Percentiles rank a stretch among this genome's conserved stretches.
These are phyloP conservation scores for Scaptodrosophila latifasciaeformis DNA, from an alignment of 2,888 invertebrate species.

Conservation along the genomic window DNA sequence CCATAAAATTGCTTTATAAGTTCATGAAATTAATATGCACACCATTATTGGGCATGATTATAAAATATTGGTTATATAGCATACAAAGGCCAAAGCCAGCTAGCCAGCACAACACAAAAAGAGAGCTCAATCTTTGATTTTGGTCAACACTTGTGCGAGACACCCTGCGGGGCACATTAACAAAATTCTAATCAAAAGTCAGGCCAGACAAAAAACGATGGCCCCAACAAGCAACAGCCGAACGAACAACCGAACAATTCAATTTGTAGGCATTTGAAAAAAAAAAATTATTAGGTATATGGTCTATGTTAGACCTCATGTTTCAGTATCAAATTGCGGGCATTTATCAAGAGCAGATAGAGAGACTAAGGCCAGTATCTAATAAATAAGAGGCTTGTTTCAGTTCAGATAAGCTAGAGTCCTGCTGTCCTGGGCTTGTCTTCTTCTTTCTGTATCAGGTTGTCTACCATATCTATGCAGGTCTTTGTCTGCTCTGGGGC, in stretches of 20 bases:
- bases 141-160: conserved; percentile 43
- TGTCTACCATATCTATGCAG: no score
- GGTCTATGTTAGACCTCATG: no score
- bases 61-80: conserved; percentile 64
- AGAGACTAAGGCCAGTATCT: conserved; percentile 24
- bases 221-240: conserved; percentile 7
- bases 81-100: conserved; percentile 42
- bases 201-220: conserved; percentile 6
- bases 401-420: conserved; percentile 16
- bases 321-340: conserved; percentile 57
- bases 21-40: conserved; percentile 64
- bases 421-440: conserved; percentile 14
- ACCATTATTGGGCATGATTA: conserved; percentile 67
- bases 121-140: conserved; percentile 45
- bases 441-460: conserved; percentile 24
- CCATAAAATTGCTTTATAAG: conserved; percentile 67
- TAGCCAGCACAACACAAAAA: neutral
- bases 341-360: conserved; percentile 56
- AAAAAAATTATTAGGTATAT: no score
- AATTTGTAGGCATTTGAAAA: conserved; percentile 54
- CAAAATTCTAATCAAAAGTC: conserved; percentile 51
- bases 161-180: conserved; percentile 59
- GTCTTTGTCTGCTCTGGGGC: conserved; percentile 10
- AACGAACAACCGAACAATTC: conserved; percentile 54
- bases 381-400: conserved; percentile 68